Evolutionary conservation across 1,140 invertebrate species (phyloP).

Genomic region (Drosophila grimshawi): DNA sequence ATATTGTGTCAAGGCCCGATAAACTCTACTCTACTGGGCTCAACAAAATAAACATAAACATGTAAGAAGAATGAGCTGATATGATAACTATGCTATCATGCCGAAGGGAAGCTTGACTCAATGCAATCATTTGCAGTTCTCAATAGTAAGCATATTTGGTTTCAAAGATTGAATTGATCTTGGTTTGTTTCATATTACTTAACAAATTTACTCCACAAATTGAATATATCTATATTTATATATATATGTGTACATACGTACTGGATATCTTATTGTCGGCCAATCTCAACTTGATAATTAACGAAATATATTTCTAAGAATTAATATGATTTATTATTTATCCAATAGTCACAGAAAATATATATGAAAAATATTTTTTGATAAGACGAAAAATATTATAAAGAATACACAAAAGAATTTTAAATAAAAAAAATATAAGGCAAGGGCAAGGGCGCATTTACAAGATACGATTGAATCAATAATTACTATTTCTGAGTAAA

Average conservation of each 20-base stretch:
- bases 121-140: neutral
- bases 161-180: neutral
- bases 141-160: neutral
- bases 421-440: neutral
- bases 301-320: neutral
- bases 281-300: neutral
- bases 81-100: constrained; percentile 11
- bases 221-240: neutral
- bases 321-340: neutral
- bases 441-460: neutral
- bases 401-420: neutral
- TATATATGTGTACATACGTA: neutral
- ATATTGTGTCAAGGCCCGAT: constrained; percentile 29
- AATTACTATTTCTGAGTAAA: neutral
- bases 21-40: neutral
- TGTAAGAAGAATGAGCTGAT: constrained; percentile 3
- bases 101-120: neutral
- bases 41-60: neutral
- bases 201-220: too few species aligned
- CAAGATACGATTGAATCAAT: neutral
- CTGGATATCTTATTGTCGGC: neutral
- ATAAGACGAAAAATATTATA: too few species aligned
- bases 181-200: too few species aligned
- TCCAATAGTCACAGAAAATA: too few species aligned
- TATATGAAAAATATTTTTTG: too few species aligned